Base-by-base conservation (phyloP, 2,888 invertebrate species). In the Drosophila emarginata region DNA sequence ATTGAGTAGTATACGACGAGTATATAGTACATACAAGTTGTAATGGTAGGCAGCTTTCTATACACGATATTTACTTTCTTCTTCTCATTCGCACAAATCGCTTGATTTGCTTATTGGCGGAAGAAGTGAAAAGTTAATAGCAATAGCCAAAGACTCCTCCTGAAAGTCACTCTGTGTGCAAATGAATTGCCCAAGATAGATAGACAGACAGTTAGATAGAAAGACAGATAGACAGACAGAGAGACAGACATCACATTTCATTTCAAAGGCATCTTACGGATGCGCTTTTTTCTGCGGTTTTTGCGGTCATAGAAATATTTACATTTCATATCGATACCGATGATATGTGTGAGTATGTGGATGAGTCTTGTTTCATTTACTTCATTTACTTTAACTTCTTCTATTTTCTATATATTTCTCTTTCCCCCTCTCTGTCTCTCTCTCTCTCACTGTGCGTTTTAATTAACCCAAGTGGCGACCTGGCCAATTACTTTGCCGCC, bases 211-310 rank as follows among this genome's bases (percentile, higher is more conserved):
- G 15, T 18, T 2, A 9, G 40, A 40, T 18, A 1, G 14, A 21
- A 9, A 2, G 18, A 45, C 40, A 39, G 50, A 59, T 12, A 78
- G 45, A 45, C 3, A 18, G 45, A 45, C 4, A 45, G 4, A 45
- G 3, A 45, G 18, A 45, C 45, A 21, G 45, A 45, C 45, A 21
- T 45, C 21, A 45, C 21, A 45, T 45, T 45, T 45, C 84, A 86
- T 88, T 88, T 86, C 81, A 86, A 86, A 86, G 87, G 84, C 83
- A 88, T 84, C 88, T 88, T 77, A 79, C 84, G 84, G 88, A 88
- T 84, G 77, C 73, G 72, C 72, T 70, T 61, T 56, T 32, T 11
- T 45, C 64, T 72, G 80, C 65, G 88, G 80, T 80, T 78, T 74
- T 80, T 86, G 86, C 82, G 86, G 80, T 75, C 61, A 62, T 69